These are phyloP conservation scores for Varanus salvator DNA, from an alignment of 2,113 vertebrate species.

Conservation along the genomic window DNA sequence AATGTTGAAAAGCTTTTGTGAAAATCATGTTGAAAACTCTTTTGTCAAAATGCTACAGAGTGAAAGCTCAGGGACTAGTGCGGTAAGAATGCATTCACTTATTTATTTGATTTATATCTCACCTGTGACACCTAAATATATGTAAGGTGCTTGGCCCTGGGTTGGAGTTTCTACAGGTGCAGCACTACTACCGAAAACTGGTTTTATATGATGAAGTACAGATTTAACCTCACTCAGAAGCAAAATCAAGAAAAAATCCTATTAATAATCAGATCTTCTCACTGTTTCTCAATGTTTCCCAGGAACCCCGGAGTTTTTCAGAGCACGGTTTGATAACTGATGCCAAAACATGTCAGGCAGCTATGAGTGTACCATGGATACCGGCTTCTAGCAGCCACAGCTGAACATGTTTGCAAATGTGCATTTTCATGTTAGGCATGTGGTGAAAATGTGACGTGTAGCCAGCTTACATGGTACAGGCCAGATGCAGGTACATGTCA, in stretches of 20 bases:
- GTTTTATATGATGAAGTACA: background rate
- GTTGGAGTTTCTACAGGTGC: background rate
- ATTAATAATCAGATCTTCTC: background rate
- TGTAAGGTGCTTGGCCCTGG: background rate
- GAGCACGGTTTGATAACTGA: background rate
- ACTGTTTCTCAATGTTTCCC: background rate
- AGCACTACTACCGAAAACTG: background rate
- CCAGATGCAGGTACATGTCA: background rate
- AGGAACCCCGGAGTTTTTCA: background rate
- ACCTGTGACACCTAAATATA: background rate
- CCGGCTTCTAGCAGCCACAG: background rate
- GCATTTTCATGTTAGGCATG: background rate
- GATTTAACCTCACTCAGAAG: background rate
- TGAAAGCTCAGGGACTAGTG: background rate
- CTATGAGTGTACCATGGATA: background rate
- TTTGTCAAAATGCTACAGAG: background rate
- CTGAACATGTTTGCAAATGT: background rate
- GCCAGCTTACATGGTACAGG: background rate
- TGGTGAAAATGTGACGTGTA: background rate
- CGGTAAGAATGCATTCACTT: background rate
- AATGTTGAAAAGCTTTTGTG: background rate
- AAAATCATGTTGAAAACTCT: background rate
- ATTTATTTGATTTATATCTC: too few species aligned
- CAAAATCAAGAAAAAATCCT: too few species aligned
- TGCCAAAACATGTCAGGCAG: background rate